Conservation (phyloP, 2,113 vertebrate species). For the Eptatretus burgeri region DNA sequence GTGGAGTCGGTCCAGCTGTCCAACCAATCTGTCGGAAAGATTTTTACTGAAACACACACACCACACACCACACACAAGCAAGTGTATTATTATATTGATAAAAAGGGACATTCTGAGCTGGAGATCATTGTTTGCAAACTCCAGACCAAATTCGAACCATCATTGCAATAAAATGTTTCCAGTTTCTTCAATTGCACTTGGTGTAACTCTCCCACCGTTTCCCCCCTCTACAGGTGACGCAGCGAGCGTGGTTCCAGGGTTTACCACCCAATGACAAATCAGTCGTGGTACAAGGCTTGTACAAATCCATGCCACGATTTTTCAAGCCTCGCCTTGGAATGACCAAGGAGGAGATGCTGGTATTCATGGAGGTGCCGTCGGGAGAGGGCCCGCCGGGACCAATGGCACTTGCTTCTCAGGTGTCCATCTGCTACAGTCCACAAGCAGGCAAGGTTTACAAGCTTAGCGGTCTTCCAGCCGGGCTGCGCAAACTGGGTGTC, state of each 20-base stretch:
- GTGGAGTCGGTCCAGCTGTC: no score
- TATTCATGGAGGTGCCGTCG: constrained; percentile 65
- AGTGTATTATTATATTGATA: no score
- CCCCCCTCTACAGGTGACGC: constrained; percentile 22
- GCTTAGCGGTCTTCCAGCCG: constrained; percentile 53
- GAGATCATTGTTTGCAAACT: no score
- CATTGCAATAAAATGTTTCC: no score
- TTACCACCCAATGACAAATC: constrained; percentile 90
- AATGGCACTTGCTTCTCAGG: constrained; percentile 24
- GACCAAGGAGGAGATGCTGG: constrained; percentile 99
- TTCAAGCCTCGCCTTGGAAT: constrained; percentile 91
- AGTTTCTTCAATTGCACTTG: no score
- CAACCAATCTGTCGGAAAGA: no score
- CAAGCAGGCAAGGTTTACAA: constrained; percentile 95
- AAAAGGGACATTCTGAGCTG: no score
- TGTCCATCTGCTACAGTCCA: constrained; percentile 59
- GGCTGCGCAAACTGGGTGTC: constrained; percentile 66
- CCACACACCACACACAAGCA: no score
- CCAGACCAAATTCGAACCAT: no score
- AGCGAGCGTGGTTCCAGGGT: constrained; percentile 93
- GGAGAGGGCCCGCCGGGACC: constrained; percentile 25
- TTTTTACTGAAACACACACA: no score
- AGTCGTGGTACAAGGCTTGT: constrained; percentile 91
- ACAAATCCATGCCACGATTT: constrained; percentile 98
- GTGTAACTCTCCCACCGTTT: no score